Evolutionary conservation across 2,888 invertebrate genomes (phyloP).

Genomic region (Fragum fragum): DNA sequence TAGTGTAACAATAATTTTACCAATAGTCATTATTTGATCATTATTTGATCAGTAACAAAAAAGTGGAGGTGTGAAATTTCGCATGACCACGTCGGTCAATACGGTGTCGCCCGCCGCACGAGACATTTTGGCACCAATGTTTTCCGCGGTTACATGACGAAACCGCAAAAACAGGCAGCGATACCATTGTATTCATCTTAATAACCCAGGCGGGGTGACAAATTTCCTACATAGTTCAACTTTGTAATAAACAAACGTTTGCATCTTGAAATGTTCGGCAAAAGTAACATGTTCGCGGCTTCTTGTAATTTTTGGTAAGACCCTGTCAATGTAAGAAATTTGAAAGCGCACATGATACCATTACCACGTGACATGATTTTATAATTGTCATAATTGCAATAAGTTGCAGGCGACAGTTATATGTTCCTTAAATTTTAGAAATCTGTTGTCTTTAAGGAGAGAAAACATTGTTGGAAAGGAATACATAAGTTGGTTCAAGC

Average conservation of each 20-base stretch:
- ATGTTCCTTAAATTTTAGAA: too few species aligned
- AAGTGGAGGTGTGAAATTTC: conserved; percentile 23
- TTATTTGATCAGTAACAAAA: conserved; percentile 7
- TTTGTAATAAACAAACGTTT: neutral
- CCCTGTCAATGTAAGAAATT: too few species aligned
- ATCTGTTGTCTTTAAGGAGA: too few species aligned
- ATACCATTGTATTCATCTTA: neutral
- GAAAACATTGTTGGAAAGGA: too few species aligned
- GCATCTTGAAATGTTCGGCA: neutral
- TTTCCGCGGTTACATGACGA: conserved; percentile 16
- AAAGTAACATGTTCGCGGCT: too few species aligned
- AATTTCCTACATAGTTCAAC: neutral
- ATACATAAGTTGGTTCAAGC: too few species aligned
- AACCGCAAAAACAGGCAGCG: conserved; percentile 25
- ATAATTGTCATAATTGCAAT: too few species aligned
- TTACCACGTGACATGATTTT: too few species aligned
- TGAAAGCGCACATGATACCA: too few species aligned
- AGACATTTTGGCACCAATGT: conserved; percentile 14
- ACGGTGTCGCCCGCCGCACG: neutral
- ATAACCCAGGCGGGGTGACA: neutral
- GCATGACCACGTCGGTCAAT: conserved; percentile 18
- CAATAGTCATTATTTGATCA: conserved; percentile 4
- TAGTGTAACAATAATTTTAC: neutral
- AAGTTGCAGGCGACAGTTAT: too few species aligned
- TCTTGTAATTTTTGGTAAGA: too few species aligned